A percentile compares a stretch with the other conserved stretches of the same genome.
Evolutionary conservation across 2,888 invertebrate species (phyloP).

Genomic region (Nephrotoma flavescens): DNA sequence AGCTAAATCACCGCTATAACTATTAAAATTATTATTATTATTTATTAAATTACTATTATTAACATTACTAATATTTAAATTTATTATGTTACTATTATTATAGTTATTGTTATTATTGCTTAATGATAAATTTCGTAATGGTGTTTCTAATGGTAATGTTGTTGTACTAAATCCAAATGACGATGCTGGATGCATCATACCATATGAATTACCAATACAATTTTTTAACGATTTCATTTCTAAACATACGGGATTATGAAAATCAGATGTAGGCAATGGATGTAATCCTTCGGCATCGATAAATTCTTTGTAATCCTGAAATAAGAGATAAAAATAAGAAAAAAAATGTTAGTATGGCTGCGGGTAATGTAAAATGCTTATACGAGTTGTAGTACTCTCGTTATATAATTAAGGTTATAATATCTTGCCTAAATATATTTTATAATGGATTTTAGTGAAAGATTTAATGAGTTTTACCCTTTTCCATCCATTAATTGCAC

Average conservation of each 20-base stretch:
- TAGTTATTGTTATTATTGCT: slow-evolving; percentile 20
- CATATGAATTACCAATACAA: slow-evolving; percentile 19
- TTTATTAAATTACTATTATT: slow-evolving; percentile 14
- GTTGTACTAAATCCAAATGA: slow-evolving; percentile 24
- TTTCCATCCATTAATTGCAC: background rate
- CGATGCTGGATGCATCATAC: slow-evolving; percentile 14
- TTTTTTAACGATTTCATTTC: slow-evolving; percentile 51
- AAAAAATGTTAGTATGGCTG: background rate
- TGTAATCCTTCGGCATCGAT: slow-evolving; percentile 81
- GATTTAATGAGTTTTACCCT: background rate
- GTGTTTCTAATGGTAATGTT: slow-evolving; percentile 27
- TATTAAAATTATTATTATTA: slow-evolving; percentile 28
- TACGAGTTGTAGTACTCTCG: background rate
- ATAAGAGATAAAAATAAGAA: slow-evolving; percentile 14
- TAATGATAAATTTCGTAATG: slow-evolving; percentile 21
- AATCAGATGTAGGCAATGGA: slow-evolving; percentile 72
- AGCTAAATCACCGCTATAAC: slow-evolving; percentile 37
- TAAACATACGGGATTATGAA: slow-evolving; percentile 67
- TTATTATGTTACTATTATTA: slow-evolving; percentile 9
- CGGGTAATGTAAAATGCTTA: background rate
- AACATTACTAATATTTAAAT: slow-evolving; percentile 23
- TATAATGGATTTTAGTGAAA: background rate
- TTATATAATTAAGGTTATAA: too few relatives aligned
- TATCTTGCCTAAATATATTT: too few relatives aligned
- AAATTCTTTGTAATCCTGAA: slow-evolving; percentile 78